These are phyloP conservation scores for Eidolon dupreanum DNA, from an alignment of 2,797 vertebrate species.

Conservation along the genomic window DNA sequence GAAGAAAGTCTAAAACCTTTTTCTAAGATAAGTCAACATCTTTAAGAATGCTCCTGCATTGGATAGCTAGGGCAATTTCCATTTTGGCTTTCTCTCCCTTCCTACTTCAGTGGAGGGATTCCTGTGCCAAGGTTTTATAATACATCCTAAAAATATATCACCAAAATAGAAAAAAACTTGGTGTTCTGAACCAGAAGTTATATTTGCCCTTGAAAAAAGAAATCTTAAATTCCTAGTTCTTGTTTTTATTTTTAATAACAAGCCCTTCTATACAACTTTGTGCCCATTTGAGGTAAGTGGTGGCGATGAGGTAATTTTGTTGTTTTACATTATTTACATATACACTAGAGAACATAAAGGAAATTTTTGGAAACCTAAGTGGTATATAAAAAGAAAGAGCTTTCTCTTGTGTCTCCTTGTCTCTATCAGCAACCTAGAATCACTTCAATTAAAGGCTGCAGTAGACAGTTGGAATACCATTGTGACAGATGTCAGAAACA, in stretches of 20 bases:
- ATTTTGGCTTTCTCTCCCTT: background rate
- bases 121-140: background rate
- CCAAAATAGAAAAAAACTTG: background rate
- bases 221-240: background rate
- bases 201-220: constrained; percentile 6
- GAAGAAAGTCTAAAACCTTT: background rate
- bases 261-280: background rate
- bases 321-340: constrained; percentile 53
- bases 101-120: background rate
- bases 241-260: constrained; percentile 35
- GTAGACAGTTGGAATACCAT: constrained; percentile 81
- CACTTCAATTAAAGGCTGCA: constrained; percentile 76
- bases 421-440: constrained; percentile 71
- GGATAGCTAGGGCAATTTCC: background rate
- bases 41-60: background rate
- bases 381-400: constrained; percentile 19
- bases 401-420: constrained; percentile 52
- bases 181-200: background rate
- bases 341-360: constrained; percentile 24
- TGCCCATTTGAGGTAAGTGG: background rate
- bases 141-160: background rate
- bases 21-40: constrained; percentile 4
- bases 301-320: constrained; percentile 34
- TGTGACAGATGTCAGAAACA: constrained; percentile 79
- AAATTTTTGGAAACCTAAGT: constrained; percentile 27